Percentiles rank a stretch among this genome's conserved stretches.
These are phyloP conservation scores for Ciconia maguari DNA, from an alignment of 2,113 vertebrate genomes.

Conservation along the genomic window DNA sequence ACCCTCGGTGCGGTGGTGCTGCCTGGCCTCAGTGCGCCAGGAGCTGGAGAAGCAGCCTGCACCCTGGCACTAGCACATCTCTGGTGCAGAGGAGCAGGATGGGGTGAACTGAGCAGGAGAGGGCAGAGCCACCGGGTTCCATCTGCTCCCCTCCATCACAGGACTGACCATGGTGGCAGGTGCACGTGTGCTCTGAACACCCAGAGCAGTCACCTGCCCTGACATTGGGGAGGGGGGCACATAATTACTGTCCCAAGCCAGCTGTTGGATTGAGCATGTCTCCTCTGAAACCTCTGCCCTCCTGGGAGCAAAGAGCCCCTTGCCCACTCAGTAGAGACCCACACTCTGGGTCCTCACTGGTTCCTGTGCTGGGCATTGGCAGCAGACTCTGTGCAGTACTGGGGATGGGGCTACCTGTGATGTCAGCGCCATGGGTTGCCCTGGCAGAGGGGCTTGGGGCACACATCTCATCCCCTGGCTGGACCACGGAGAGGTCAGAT, in stretches of 20 bases:
- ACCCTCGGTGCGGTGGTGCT: rapidly evolving
- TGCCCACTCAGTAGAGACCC: rapidly evolving
- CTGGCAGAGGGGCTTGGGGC: not conserved
- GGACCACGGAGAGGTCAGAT: rapidly evolving
- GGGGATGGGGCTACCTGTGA: not conserved
- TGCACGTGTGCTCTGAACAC: not conserved
- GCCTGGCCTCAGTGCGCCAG: rapidly evolving
- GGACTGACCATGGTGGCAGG: not conserved
- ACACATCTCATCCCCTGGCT: not conserved
- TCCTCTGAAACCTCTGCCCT: not conserved
- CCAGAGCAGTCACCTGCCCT: not conserved
- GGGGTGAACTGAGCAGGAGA: rapidly evolving
- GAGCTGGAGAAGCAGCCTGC: not conserved
- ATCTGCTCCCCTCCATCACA: not conserved
- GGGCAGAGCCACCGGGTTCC: rapidly evolving
- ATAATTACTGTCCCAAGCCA: not conserved
- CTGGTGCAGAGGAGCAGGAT: not conserved
- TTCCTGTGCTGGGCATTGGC: not conserved
- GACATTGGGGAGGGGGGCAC: not conserved
- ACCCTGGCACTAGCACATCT: not conserved
- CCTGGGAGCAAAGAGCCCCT: not conserved
- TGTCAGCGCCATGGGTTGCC: not conserved
- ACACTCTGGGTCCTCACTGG: not conserved
- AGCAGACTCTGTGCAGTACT: rapidly evolving
- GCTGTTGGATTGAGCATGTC: not conserved